Conservation (phyloP, 2,888 invertebrate species). For the Andrena camellia region DNA sequence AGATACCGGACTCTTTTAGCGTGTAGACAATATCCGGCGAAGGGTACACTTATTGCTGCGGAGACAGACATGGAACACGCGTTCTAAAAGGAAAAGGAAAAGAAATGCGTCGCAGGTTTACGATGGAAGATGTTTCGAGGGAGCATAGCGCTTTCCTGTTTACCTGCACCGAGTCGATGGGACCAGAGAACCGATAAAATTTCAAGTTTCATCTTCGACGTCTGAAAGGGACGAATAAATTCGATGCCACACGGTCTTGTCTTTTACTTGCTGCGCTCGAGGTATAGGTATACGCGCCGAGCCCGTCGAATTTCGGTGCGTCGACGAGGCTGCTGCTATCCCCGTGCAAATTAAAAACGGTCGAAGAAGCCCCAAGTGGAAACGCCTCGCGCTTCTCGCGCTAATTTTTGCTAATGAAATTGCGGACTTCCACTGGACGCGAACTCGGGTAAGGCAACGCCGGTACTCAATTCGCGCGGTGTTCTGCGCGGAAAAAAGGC, state of each 20-base stretch:
- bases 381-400: constrained; percentile 1
- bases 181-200: neutral
- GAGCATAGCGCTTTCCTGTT: neutral
- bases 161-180: neutral
- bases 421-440: neutral
- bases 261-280: neutral
- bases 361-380: neutral
- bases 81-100: neutral
- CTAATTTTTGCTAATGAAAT: constrained; percentile 44
- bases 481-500: constrained; percentile 6
- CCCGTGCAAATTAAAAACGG: constrained; percentile 1
- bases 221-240: neutral
- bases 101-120: neutral
- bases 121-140: neutral
- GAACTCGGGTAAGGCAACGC: constrained; percentile 1
- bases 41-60: neutral
- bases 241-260: constrained; percentile 5
- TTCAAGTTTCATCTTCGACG: neutral
- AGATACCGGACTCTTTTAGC: constrained; percentile 6
- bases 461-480: constrained; percentile 12
- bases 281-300: neutral
- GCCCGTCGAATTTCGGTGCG: neutral
- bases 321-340: neutral
- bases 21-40: constrained; percentile 2
- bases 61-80: neutral